phyloP scores from a whole-genome alignment of 2,888 invertebrate species.

The Argyresthia albistria region DNA sequence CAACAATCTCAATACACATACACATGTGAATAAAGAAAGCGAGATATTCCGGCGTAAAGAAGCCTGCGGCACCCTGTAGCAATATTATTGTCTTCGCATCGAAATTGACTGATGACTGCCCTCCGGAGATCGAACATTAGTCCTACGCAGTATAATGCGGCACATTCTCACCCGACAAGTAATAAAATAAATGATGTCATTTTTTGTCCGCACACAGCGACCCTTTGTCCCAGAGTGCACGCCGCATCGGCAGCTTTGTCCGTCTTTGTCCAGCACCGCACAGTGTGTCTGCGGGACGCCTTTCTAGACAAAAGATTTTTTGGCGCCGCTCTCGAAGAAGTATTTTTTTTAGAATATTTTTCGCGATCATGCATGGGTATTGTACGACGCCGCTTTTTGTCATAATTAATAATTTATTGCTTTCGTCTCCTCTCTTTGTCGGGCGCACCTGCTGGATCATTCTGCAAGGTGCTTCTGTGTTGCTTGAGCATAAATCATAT shows the following conservation, averaged over 20 bases:
- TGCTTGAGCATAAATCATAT: conserved; percentile 6
- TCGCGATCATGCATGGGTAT: conserved; percentile 35
- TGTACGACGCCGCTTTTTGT: conserved; percentile 50
- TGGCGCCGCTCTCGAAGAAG: conserved; percentile 53
- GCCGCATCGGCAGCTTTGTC: conserved; percentile 44
- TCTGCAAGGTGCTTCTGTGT: conserved; percentile 61
- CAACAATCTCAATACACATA: too few species aligned
- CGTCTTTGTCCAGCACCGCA: conserved; percentile 40
- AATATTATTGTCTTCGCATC: background rate
- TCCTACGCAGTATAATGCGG: conserved; percentile 63
- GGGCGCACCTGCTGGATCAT: conserved; percentile 42
- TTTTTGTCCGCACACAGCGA: conserved; percentile 61
- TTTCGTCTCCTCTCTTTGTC: conserved; percentile 48
- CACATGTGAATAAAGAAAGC: too few species aligned
- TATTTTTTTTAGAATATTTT: conserved; percentile 31
- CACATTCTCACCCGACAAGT: conserved; percentile 62
- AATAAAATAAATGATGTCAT: conserved; percentile 73
- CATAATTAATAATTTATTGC: conserved; percentile 70
- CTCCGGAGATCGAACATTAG: conserved; percentile 62
- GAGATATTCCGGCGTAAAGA: background rate
- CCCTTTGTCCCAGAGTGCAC: conserved; percentile 48
- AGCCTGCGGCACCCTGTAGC: background rate
- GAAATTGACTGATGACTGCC: conserved; percentile 44
- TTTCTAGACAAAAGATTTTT: conserved; percentile 58
- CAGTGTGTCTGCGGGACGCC: conserved; percentile 50